Conservation (phyloP, 2,888 invertebrate species). For the Ophion costatus region DNA sequence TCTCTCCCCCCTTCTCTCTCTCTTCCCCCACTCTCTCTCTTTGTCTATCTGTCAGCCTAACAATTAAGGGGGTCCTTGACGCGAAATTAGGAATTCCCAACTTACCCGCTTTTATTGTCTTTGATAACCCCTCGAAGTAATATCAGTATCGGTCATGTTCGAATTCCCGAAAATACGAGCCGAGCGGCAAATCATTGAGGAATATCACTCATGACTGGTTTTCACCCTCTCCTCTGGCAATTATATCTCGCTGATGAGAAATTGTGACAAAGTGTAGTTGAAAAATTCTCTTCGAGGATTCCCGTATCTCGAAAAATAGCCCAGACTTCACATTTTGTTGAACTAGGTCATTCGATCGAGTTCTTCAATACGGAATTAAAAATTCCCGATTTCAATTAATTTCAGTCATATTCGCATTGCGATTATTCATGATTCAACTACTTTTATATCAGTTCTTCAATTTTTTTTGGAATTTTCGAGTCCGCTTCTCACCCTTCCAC, state of each 20-base stretch:
- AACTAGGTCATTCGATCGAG: background rate
- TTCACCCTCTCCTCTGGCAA: no score
- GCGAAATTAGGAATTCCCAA: constrained; percentile 52
- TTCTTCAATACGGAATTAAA: background rate
- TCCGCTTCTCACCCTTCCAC: no score
- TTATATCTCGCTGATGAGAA: no score
- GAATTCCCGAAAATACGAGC: background rate
- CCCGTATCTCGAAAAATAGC: no score
- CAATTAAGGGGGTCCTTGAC: constrained; percentile 56
- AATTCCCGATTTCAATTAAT: background rate
- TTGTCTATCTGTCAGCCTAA: background rate
- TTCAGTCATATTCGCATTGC: background rate
- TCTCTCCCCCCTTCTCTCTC: background rate
- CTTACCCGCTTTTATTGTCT: constrained; percentile 22
- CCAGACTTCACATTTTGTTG: background rate
- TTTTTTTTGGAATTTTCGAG: background rate
- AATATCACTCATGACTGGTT: background rate
- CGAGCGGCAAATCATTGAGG: background rate
- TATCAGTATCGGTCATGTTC: background rate
- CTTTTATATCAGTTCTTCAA: background rate
- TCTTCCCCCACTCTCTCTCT: background rate
- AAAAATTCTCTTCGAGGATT: no score
- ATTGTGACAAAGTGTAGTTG: no score
- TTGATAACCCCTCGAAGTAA: background rate
- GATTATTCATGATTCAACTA: no score